Percentiles rank a stretch among this genome's conserved stretches.
These are phyloP conservation scores for Connochaetes taurinus DNA, from an alignment of 2,113 vertebrate genomes.

Conservation along the genomic window DNA sequence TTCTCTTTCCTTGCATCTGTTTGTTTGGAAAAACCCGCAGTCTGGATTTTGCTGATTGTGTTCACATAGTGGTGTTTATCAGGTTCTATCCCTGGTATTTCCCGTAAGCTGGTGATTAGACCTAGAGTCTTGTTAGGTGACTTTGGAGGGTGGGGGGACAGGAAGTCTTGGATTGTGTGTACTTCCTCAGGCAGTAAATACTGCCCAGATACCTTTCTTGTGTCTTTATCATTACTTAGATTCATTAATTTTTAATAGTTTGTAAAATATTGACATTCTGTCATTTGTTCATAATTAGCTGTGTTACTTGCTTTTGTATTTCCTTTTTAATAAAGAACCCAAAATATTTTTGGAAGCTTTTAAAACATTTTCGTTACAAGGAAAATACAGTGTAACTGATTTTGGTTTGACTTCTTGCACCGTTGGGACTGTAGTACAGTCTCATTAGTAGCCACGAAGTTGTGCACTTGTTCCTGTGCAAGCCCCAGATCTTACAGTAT, in stretches of 20 bases:
- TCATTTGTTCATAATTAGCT: conserved; percentile 7
- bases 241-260: not conserved
- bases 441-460: not conserved
- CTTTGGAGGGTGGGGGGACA: not conserved
- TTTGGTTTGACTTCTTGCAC: not conserved
- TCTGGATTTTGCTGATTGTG: not conserved
- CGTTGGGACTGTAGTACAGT: not conserved
- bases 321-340: not conserved
- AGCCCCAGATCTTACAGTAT: not conserved
- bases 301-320: not conserved
- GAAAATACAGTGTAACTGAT: not conserved
- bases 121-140: not conserved
- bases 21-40: not conserved
- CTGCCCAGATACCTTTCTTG: not conserved
- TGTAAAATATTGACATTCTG: conserved; percentile 1
- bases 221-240: not conserved
- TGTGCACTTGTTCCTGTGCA: not conserved
- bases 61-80: not conserved
- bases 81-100: not conserved
- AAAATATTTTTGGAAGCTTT: conserved; percentile 47
- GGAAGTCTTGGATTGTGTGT: not conserved
- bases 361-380: not conserved
- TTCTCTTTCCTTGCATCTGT: not conserved
- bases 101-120: not conserved
- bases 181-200: not conserved